Base-by-base conservation (phyloP, 2,113 vertebrate genomes). In the Notarius lentiginosus region DNA sequence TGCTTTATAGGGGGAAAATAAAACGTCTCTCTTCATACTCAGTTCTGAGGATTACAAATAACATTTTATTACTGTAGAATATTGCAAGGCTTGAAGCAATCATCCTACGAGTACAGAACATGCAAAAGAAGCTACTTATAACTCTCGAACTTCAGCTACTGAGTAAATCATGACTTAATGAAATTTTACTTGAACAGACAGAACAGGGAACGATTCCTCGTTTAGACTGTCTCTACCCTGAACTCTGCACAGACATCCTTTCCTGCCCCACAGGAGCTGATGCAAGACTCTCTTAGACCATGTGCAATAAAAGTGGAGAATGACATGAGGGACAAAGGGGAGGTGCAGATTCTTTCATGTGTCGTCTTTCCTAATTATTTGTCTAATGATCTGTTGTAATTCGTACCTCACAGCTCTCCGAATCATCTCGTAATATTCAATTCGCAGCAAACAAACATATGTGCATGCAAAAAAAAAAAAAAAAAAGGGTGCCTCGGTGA, bases 301-400 rank as follows among this genome's bases (percentile, higher is more conserved):
- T 47, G 41, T 73, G 84, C 66, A 86, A 88, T 88, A 83, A 86
- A 86, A 51, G 79, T 22, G 24, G 47, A 66, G 63, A 15, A 34
- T 60, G 56, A 22, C 79, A 27, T 18, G 18, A 49, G 34, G 34
- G 47, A 81, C 14, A 24, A 77, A 61, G 17, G 22, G 34, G 47
- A 27, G 34, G 11, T 12, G 24, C 27, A 65, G 56, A 27, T 22
- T 55, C 77, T 85, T 84, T 80, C 68, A 84, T 88, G 53, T 34
- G 63, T 14, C 51, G 55, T 41, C 30, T 53, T 65, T 49, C 22
- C 60, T 72, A 85, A 82, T 34, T 66, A 83, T 56, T 85, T 49
- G 56, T 60, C 30, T 61, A 79, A 66, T 53, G 56, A 7, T 22
- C 61, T 10, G 20, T 49, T 79, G 66, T 81, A n/a, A 63, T 53